phyloP scores from a whole-genome alignment of 2,113 vertebrate genomes.

The Thalassoma bifasciatum region DNA sequence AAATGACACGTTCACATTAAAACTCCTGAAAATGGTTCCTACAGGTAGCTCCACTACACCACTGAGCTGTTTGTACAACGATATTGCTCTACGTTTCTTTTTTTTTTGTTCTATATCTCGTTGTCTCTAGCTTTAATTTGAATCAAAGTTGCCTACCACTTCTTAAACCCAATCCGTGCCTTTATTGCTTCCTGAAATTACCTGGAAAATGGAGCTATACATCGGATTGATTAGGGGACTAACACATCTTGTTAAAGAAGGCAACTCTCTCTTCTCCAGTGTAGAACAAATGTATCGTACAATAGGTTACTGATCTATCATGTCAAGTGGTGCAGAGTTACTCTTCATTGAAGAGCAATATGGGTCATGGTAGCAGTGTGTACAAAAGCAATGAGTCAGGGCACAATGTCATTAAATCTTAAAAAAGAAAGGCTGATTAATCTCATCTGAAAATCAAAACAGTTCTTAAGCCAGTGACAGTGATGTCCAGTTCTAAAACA shows the following conservation, averaged over 20 bases:
- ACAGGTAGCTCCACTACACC: conserved; percentile 75
- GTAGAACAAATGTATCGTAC: conserved; percentile 53
- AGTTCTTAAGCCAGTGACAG: conserved; percentile 84
- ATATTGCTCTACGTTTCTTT: conserved; percentile 79
- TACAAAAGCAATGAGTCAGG: conserved; percentile 75
- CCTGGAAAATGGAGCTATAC: conserved; percentile 73
- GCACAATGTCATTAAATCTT: conserved; percentile 63
- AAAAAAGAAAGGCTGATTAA: conserved; percentile 70
- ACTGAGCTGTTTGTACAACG: conserved; percentile 76
- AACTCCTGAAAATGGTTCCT: conserved; percentile 73
- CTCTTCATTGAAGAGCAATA: conserved; percentile 78
- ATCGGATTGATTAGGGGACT: conserved; percentile 58
- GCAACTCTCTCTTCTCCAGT: conserved; percentile 54
- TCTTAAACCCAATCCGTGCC: conserved; percentile 63
- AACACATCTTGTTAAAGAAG: conserved; percentile 65
- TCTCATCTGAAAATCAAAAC: conserved; percentile 80
- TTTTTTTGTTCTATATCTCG: conserved; percentile 26
- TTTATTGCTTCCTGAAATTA: conserved; percentile 85
- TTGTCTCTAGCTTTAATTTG: conserved; percentile 43
- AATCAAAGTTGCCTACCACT: conserved; percentile 52
- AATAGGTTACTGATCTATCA: conserved; percentile 59
- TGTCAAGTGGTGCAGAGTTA: conserved; percentile 65
- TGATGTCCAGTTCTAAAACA: conserved; percentile 76
- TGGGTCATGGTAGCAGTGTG: conserved; percentile 73
- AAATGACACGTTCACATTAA: conserved; percentile 73